Conservation (phyloP, 2,797 vertebrate genomes). For the Centroberyx gerrardi region DNA sequence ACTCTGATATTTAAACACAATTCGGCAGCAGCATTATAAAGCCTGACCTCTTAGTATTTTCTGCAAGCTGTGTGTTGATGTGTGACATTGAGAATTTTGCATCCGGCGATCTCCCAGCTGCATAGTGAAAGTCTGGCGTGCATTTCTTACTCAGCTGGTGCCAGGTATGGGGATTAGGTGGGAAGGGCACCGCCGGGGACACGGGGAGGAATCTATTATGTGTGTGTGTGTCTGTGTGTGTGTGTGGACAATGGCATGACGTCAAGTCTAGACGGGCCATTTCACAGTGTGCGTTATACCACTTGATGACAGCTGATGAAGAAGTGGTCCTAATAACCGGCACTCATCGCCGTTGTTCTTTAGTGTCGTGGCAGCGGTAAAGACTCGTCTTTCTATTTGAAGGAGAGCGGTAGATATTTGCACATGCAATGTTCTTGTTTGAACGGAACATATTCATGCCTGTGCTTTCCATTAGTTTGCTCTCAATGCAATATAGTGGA, state of each 20-base stretch:
- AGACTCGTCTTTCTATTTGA: conserved; percentile 38
- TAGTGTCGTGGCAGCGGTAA: conserved; percentile 22
- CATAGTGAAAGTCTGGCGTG: conserved; percentile 23
- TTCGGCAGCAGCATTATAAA: background rate
- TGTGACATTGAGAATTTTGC: conserved; percentile 37
- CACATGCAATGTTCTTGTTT: conserved; percentile 12
- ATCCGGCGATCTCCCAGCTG: conserved; percentile 28
- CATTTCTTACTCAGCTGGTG: conserved; percentile 59
- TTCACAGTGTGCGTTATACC: conserved; percentile 76
- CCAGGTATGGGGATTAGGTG: conserved; percentile 74
- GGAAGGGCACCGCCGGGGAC: conserved; percentile 75
- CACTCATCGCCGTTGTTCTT: conserved; percentile 52
- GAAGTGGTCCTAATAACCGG: conserved; percentile 66
- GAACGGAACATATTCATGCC: background rate
- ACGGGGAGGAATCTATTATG: conserved; percentile 55
- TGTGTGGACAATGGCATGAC: conserved; percentile 79
- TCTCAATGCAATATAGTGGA: background rate
- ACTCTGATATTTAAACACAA: background rate
- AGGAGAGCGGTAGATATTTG: conserved; percentile 21
- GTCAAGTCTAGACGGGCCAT: conserved; percentile 83
- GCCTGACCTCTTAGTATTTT: background rate
- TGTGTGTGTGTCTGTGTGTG: conserved; percentile 41
- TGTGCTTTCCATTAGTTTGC: background rate
- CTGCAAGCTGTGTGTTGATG: background rate
- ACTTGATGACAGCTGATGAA: conserved; percentile 78